Evolutionary conservation across 2,888 invertebrate genomes (phyloP), one percentile per base, ranked within the genome.

Genomic region (Pecten maximus): DNA sequence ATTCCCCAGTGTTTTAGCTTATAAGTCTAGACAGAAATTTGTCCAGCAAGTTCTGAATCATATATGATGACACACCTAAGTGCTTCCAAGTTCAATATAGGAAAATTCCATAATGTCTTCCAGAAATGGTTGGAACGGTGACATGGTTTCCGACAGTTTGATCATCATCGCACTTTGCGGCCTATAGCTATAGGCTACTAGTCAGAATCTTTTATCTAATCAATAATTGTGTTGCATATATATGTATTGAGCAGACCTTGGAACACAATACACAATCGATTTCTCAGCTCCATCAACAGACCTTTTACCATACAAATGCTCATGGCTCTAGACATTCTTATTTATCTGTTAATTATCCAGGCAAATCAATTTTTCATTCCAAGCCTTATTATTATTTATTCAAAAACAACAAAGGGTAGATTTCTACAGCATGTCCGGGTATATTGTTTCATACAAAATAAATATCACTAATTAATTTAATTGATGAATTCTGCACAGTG

Each of bases 161-260:
- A 74, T 74, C 74, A 74, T 74, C 28, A 74, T n/a, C n/a, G n/a
- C 74, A 15, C 12, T 74, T 28, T 74, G 10, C 16, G 74, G 74
- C 74, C 74, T 74, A 74, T 74, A 74, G 35, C 74, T 74, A 74
- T 35, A 28, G 35, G 74, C 74, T 74, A 35, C 74, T 35, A 60
- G 74, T 74, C 74, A 74, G 74, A 74, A 74, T 28, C 74, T 74
- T 23, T 74, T 74, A 74, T 8, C 35, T 35, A 35, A 19, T 74
- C 28, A 74, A 74, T 74, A 74, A 74, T 10, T 35, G 19, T 23
- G 12, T 54, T 12, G 23, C 23, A 28, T 12, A 28, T 35, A 60
- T 16, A 28, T 35, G 28, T 74, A 35, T 19, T 8, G 74, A 74
- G 23, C 28, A 28, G 74, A 19, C 74, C 35, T 35, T 35, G 0